These are phyloP conservation scores for Jacana jacana DNA, from an alignment of 2,113 vertebrate species.

Conservation along the genomic window DNA sequence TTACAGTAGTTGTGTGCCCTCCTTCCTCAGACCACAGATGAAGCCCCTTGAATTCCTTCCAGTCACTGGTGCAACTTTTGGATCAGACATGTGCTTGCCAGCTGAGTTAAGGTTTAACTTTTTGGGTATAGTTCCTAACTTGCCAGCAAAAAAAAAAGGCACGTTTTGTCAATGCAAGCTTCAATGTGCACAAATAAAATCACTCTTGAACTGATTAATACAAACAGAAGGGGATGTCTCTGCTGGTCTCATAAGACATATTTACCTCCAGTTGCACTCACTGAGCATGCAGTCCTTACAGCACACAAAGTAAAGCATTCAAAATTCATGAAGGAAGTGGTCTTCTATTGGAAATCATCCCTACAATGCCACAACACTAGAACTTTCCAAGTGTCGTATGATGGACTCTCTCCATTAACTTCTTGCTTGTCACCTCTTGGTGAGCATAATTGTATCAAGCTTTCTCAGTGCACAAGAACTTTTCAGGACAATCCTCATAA, in stretches of 20 bases:
- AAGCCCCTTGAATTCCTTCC: neutral
- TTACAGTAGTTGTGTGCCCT: neutral
- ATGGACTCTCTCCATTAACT: neutral
- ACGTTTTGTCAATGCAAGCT: neutral
- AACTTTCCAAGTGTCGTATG: neutral
- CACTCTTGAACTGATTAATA: neutral
- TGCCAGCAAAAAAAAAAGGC: neutral
- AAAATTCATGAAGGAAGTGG: neutral
- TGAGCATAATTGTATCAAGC: neutral
- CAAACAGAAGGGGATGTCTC: neutral
- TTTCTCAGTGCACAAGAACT: constrained; percentile 17
- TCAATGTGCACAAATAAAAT: neutral
- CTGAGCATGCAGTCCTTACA: neutral
- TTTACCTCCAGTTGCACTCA: neutral
- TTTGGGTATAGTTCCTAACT: neutral
- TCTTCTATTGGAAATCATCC: neutral
- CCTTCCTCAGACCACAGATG: neutral
- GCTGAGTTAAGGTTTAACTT: neutral
- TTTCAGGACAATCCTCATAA: constrained; percentile 48
- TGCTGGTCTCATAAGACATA: neutral
- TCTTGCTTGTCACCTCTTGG: constrained; percentile 3
- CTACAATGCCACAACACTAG: neutral
- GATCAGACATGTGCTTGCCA: neutral
- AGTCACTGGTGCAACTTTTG: neutral
- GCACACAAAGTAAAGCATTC: neutral